phyloP scores from a whole-genome alignment of 2,797 vertebrate species.

The Pteronotus mesoamericanus region DNA sequence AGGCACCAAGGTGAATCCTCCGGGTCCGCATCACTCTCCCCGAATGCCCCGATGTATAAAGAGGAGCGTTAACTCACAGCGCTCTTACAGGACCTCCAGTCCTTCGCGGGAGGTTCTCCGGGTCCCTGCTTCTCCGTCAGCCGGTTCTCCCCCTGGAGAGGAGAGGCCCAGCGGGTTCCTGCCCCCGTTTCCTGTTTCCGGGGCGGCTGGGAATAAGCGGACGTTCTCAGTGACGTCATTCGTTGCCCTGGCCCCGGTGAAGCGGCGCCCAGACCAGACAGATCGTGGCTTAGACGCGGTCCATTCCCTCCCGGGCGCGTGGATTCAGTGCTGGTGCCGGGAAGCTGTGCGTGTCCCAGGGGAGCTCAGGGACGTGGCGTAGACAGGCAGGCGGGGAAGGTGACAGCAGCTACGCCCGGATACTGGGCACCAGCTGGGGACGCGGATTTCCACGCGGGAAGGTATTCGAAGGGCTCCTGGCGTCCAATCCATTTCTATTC shows the following conservation, averaged over 20 bases:
- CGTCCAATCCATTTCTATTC: slow-evolving; percentile 4
- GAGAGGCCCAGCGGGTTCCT: background rate
- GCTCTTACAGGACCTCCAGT: slow-evolving; percentile 16
- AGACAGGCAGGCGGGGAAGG: no score
- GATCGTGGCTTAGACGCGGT: rapidly evolving
- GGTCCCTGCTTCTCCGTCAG: background rate
- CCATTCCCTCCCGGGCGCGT: background rate
- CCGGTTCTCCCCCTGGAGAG: background rate
- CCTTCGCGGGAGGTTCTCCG: background rate
- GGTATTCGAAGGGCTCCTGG: slow-evolving; percentile 63
- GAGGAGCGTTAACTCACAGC: background rate
- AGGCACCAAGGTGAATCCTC: background rate
- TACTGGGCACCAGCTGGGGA: slow-evolving; percentile 67
- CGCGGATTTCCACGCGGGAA: slow-evolving; percentile 75
- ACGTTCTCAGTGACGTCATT: background rate
- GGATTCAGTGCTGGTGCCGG: background rate
- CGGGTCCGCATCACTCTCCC: background rate
- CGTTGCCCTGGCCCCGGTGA: slow-evolving; percentile 20
- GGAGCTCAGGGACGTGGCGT: no score
- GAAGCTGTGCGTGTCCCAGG: slow-evolving; percentile 53
- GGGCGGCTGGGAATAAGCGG: background rate
- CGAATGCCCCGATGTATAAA: background rate
- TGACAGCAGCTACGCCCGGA: slow-evolving; percentile 64
- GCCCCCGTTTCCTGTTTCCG: background rate
- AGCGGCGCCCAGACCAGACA: slow-evolving; percentile 1